Evolutionary conservation across 1,140 invertebrate species (phyloP), one percentile per base, ranked within the genome.

Genomic region (Cotesia typhae): DNA sequence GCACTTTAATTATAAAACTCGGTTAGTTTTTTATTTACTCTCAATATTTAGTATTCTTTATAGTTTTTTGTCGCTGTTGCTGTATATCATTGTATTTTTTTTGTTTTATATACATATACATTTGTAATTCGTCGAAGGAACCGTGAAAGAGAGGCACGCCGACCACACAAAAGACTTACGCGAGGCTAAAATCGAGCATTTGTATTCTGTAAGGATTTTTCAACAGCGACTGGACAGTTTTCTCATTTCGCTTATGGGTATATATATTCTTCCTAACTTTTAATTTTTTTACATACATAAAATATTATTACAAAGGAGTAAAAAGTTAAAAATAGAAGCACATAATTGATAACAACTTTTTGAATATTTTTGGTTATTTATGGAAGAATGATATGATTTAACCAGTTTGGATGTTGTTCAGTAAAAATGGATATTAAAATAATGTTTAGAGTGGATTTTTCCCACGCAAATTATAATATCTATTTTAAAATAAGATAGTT

Each of bases 121-220:
- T 63, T 63, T 41, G 35, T 41, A 63, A 63, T 63, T 63, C 60
- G 37, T 63, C 37, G 37, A 63, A 63, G 60, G 36, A 70, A 59
- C 55, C 14, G 53, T 20, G 55, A 69, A 38, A 38, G 52, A 67
- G 57, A 70, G 67, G 53, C 10, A 14, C 38, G 67, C 38, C 36
- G 64, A 20, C 35, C 17, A 60, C 53, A 59, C 60, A 55, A 59
- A 66, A 57, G 53, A 53, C 38, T 38, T 59, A 64, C 53, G 52
- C 38, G 65, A 73, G 68, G 66, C 67, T 59, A 77, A 83, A 85
- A 84, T 82, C 78, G 76, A 78, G 79, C 83, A 85, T 86, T 86
- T 84, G 82, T 85, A 85, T 85, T 85, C 83, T 78, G 82, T 76
- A 75, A 78, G 77, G 80, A 84, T 81, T 85, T 82, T 83, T 83